Percentiles rank a stretch among this genome's conserved stretches.
Conservation (phyloP, 2,797 vertebrate genomes). For the Hippoglossus hippoglossus region DNA sequence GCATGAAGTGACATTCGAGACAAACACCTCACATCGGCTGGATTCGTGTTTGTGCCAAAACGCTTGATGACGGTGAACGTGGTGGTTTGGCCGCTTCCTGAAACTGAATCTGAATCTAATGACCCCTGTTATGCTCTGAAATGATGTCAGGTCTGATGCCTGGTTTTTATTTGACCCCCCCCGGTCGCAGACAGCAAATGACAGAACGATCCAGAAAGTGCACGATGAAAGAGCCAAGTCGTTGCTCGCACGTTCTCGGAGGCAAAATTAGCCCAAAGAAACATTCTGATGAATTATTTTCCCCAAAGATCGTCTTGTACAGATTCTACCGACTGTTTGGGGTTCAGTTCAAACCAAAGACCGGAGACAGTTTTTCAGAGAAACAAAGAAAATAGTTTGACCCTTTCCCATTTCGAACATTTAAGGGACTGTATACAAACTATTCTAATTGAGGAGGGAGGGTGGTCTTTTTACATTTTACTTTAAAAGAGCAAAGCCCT, state of each 20-base stretch:
- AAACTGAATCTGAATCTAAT: not conserved
- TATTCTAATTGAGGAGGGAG: not conserved
- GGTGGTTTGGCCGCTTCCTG: not conserved
- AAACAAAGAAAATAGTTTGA: no score
- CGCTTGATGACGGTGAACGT: slow-evolving; percentile 33
- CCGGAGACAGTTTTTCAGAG: slow-evolving; percentile 28
- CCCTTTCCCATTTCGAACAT: not conserved
- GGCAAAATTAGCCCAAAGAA: slow-evolving; percentile 7
- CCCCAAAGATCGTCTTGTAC: slow-evolving; percentile 47
- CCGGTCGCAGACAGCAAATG: no score
- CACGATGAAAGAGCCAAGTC: not conserved
- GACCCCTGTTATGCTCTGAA: not conserved
- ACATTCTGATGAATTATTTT: slow-evolving; percentile 1
- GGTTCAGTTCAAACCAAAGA: slow-evolving; percentile 68
- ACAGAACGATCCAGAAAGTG: not conserved
- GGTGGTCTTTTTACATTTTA: no score
- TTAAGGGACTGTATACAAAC: slow-evolving; percentile 12
- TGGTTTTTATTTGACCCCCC: not conserved
- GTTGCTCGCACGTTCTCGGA: not conserved
- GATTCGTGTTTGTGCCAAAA: not conserved
- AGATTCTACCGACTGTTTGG: no score
- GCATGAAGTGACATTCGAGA: slow-evolving; percentile 37
- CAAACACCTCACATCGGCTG: not conserved
- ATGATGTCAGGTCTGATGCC: not conserved
- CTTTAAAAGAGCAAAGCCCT: no score